Conservation (phyloP, 2,888 invertebrate genomes). For the Vesta saturnalis region DNA sequence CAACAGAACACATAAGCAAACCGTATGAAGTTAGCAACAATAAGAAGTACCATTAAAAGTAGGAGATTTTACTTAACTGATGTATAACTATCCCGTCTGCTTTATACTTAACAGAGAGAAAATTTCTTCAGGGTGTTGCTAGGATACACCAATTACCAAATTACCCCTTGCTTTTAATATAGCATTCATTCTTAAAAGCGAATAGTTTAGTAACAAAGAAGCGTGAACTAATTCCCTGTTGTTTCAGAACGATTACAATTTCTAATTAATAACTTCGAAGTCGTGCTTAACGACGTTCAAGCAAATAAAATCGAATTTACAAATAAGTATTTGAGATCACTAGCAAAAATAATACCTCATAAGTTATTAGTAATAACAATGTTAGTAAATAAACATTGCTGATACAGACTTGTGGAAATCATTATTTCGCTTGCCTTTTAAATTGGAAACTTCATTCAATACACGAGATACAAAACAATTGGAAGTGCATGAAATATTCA, state of each 20-base stretch:
- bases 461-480: background rate
- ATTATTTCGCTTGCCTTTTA: too few relatives aligned
- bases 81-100: conserved; percentile 1
- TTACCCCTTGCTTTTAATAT: conserved; percentile 1
- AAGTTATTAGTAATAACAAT: too few relatives aligned
- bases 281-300: too few relatives aligned
- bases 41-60: background rate
- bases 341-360: too few relatives aligned
- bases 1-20: too few relatives aligned
- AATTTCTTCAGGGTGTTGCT: background rate
- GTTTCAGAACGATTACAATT: background rate
- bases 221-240: background rate
- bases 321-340: too few relatives aligned
- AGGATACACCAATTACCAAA: conserved; percentile 1
- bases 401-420: too few relatives aligned
- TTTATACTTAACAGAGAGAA: background rate
- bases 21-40: too few relatives aligned
- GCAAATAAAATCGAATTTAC: too few relatives aligned
- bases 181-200: background rate
- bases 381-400: too few relatives aligned
- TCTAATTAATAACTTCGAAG: background rate
- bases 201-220: background rate
- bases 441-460: too few relatives aligned
- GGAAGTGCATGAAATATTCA: background rate
- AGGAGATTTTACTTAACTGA: background rate